phyloP scores from a whole-genome alignment of 2,113 vertebrate genomes.

The Aegithalos caudatus region DNA sequence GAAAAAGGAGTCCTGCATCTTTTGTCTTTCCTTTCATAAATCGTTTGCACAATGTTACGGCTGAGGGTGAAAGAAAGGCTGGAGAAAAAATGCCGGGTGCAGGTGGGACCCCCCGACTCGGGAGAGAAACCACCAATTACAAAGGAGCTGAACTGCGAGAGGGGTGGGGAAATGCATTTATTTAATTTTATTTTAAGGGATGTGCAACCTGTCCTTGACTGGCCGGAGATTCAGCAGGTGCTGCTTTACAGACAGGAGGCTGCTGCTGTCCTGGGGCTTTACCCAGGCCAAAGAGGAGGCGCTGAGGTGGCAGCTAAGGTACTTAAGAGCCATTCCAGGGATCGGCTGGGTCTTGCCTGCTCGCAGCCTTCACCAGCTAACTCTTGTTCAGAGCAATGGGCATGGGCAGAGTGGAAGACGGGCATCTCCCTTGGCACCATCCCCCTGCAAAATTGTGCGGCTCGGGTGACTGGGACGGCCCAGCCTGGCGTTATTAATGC shows the following conservation, averaged over 20 bases:
- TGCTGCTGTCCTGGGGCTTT: not conserved
- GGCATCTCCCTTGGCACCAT: constrained; percentile 3
- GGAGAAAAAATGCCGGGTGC: constrained; percentile 36
- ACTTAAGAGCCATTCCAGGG: not conserved
- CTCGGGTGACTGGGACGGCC: not conserved
- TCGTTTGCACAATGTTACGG: not conserved
- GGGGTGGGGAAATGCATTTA: not conserved
- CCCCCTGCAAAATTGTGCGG: not conserved
- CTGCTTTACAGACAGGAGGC: constrained; percentile 36
- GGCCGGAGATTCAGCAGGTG: constrained; percentile 50
- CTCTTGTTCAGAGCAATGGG: not conserved
- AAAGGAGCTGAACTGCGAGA: constrained; percentile 26
- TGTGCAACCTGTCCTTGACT: not conserved
- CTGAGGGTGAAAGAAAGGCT: not conserved
- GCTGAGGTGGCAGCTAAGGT: not conserved
- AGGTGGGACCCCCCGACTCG: not conserved
- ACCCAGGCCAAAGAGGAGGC: not conserved
- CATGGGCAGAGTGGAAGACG: not conserved
- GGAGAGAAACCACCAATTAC: not conserved
- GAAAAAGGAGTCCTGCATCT: constrained; percentile 13
- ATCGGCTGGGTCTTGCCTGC: not conserved
- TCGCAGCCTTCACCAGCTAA: not conserved
- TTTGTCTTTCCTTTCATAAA: constrained; percentile 22
- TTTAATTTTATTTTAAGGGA: constrained; percentile 22
- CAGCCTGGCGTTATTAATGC: not conserved